Conservation (phyloP, 1,140 invertebrate species). For the Achatina immaculata region DNA sequence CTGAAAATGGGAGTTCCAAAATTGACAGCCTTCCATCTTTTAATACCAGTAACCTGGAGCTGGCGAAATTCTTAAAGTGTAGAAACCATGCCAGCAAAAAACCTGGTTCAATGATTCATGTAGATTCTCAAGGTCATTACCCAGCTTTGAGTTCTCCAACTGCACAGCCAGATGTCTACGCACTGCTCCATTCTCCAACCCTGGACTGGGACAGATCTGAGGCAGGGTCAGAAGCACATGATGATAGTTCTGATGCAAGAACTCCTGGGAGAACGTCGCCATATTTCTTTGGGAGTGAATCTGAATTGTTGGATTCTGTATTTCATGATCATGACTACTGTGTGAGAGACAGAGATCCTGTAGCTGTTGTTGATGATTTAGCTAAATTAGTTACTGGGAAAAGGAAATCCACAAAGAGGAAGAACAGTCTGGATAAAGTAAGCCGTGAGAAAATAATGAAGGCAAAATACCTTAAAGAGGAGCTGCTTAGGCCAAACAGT, state of each 20-base stretch:
- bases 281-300: slow-evolving; percentile 7
- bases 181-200: slow-evolving; percentile 42
- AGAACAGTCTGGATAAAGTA: slow-evolving; percentile 29
- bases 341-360: slow-evolving; percentile 36
- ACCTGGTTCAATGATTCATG: slow-evolving; percentile 16
- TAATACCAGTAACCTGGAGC: slow-evolving; percentile 48
- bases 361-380: background rate
- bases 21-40: slow-evolving; percentile 62
- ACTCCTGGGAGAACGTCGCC: slow-evolving; percentile 15
- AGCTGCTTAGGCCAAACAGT: slow-evolving; percentile 38
- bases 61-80: slow-evolving; percentile 1
- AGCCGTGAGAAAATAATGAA: slow-evolving; percentile 40
- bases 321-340: slow-evolving; percentile 68
- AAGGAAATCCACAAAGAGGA: slow-evolving; percentile 40
- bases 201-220: slow-evolving; percentile 48
- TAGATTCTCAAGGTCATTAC: background rate
- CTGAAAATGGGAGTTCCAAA: slow-evolving; percentile 58
- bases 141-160: slow-evolving; percentile 31
- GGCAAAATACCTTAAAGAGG: slow-evolving; percentile 43
- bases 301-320: slow-evolving; percentile 40
- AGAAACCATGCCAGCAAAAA: slow-evolving; percentile 8
- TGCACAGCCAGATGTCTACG: slow-evolving; percentile 18
- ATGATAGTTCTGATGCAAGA: slow-evolving; percentile 24
- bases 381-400: background rate
- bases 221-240: slow-evolving; percentile 35